Base-by-base conservation (phyloP, 2,113 vertebrate species). In the Cettia cetti region DNA sequence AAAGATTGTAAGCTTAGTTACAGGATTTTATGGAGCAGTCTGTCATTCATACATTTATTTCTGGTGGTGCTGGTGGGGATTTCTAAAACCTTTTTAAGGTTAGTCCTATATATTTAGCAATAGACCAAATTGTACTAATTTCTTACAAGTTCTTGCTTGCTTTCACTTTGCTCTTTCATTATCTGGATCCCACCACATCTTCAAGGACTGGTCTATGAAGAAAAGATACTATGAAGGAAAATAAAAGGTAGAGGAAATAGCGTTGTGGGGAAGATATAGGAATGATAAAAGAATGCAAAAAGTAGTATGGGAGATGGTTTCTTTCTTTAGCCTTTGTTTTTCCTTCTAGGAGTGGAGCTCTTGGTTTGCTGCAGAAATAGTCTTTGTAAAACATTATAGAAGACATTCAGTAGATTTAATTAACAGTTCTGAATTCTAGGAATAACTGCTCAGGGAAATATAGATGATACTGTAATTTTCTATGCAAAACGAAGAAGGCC, bases 11-110 rank as follows among this genome's bases (percentile, higher is more conserved):
- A 77, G 59, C 11, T 88, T 88, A 86, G 84, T 80, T 71, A 31
- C 30, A 83, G 35, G 59, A 63, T 91, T 96, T 96, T 95, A 82
- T 82, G 44, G 42, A 90, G 23, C 30, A 87, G 50, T 69, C 74
- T 96, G 63, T 85, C 90, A 90, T 93, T 96, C 79, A 95, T 90
- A 57, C 22, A 63, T 74, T 88, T 88, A 72, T 88, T 93, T 90
- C 71, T 92, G 53, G 28, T 89, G 45, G 15, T 69, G 35, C 20
- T 94, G 37, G 16, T 76, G 31, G 16, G 50, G 66, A 69, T 59
- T 77, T 53, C 33, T 72, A 72, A 24, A 78, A 83, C 64, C 20
- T 13, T 26, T 54, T 21, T 57, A 28, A 81, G 16, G 18, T 84
- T 89, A 91, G 54, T 68, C 30, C 28, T 39, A 35, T 44, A 49